Percentiles rank a stretch among this genome's conserved stretches.
Evolutionary conservation across 2,888 invertebrate species (phyloP).

Genomic region (Mellilla xanthometata): DNA sequence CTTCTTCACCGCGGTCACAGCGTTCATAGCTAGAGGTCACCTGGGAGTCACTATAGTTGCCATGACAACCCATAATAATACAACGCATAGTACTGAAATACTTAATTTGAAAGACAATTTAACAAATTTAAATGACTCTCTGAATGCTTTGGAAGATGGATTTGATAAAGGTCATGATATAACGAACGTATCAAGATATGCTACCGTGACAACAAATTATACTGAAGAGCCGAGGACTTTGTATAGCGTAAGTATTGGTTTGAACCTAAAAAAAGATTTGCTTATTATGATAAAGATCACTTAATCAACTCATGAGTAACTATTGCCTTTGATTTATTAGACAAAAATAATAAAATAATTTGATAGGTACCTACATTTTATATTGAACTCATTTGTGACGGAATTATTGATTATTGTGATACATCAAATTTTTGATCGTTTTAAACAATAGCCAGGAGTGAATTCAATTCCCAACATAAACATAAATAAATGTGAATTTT

Average conservation of each 20-base stretch:
- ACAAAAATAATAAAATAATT: too few relatives aligned
- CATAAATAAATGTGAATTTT: too few relatives aligned
- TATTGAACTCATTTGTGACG: too few relatives aligned
- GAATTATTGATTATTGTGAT: too few relatives aligned
- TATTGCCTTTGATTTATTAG: too few relatives aligned
- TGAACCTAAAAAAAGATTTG: too few relatives aligned
- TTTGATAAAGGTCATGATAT: not conserved
- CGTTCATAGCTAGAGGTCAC: conserved; percentile 24
- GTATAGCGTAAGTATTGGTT: conserved; percentile 22
- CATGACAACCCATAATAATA: conserved; percentile 17
- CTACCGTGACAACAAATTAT: not conserved
- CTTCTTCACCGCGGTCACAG: conserved; percentile 14
- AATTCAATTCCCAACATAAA: too few relatives aligned
- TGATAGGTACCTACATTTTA: too few relatives aligned
- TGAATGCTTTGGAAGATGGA: not conserved
- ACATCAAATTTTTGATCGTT: too few relatives aligned
- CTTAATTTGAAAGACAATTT: not conserved
- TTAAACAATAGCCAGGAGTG: too few relatives aligned
- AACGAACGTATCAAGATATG: not conserved
- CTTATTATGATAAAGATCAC: too few relatives aligned
- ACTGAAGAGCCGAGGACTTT: conserved; percentile 19
- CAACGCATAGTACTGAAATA: not conserved
- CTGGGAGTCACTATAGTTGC: conserved; percentile 31
- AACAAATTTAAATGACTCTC: not conserved
- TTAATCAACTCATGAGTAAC: too few relatives aligned